Conservation (phyloP, 2,888 invertebrate species). For the Aporophyla lueneburgensis region DNA sequence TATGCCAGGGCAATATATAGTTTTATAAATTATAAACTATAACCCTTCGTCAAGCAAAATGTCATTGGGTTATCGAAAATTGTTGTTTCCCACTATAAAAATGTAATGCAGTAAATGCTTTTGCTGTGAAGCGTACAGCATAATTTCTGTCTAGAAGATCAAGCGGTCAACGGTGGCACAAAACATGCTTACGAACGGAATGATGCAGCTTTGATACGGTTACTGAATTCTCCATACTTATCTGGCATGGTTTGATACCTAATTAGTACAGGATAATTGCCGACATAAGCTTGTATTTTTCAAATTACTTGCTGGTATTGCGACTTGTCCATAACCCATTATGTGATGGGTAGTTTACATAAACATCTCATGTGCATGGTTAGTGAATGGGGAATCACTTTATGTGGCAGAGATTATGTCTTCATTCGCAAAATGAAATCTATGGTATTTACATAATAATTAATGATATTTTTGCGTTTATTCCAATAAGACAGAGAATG, state of each 20-base stretch:
- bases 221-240: conserved; percentile 40
- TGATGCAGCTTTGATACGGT: conserved; percentile 46
- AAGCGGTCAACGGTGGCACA: conserved; percentile 39
- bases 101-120: conserved; percentile 16
- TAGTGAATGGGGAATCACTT: conserved; percentile 19
- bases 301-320: conserved; percentile 26
- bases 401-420: conserved; percentile 33
- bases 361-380: conserved; percentile 8
- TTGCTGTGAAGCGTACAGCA: conserved; percentile 23
- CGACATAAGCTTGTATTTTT: conserved; percentile 32
- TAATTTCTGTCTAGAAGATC: conserved; percentile 41
- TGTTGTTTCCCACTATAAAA: neutral
- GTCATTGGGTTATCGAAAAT: neutral
- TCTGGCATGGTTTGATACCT: conserved; percentile 13
- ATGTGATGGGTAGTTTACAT: conserved; percentile 30
- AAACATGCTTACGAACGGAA: conserved; percentile 5
- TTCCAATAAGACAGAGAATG: neutral
- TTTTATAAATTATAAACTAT: neutral
- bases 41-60: neutral
- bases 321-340: conserved; percentile 5
- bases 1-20: neutral
- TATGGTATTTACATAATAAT: conserved; percentile 26
- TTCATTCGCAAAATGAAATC: conserved; percentile 43
- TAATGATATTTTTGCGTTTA: conserved; percentile 13
- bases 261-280: conserved; percentile 27